Conservation (phyloP, 1,140 invertebrate species). For the Eulimnadia texana region DNA sequence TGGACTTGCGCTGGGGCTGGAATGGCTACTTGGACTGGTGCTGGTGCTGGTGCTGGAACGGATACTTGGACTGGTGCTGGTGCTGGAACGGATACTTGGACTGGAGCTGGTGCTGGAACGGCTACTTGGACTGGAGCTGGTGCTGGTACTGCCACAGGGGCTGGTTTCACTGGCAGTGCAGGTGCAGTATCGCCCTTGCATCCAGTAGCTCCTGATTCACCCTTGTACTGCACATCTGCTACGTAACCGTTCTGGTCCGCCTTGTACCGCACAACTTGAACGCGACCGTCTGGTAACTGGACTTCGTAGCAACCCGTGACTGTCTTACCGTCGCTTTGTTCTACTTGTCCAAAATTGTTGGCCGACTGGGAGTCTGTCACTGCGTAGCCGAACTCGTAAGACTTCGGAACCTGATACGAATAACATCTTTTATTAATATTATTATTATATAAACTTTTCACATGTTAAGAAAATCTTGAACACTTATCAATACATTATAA, state of each 20-base stretch:
- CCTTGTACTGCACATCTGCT: conserved; percentile 58
- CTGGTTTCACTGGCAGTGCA: too few species aligned
- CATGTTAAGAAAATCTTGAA: too few species aligned
- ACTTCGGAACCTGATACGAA: conserved; percentile 38
- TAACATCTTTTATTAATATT: too few species aligned
- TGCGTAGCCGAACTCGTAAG: conserved; percentile 56
- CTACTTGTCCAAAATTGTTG: conserved; percentile 56
- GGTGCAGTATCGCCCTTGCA: too few species aligned
- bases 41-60: neutral
- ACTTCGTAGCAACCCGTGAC: conserved; percentile 57
- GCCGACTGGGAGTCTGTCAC: conserved; percentile 49
- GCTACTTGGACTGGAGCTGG: neutral
- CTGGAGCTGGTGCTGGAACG: neutral
- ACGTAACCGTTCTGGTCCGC: conserved; percentile 61
- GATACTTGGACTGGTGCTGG: neutral
- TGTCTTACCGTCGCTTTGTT: conserved; percentile 41
- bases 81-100: neutral
- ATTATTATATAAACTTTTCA: too few species aligned
- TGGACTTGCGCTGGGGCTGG: too few species aligned
- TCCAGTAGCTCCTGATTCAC: conserved; percentile 47
- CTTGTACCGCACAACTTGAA: conserved; percentile 59
- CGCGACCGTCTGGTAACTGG: conserved; percentile 53
- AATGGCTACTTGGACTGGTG: neutral
- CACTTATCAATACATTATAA: too few species aligned
- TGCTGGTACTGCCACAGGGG: too few species aligned